Conservation (phyloP, 2,113 vertebrate genomes). For the Numenius arquata region DNA sequence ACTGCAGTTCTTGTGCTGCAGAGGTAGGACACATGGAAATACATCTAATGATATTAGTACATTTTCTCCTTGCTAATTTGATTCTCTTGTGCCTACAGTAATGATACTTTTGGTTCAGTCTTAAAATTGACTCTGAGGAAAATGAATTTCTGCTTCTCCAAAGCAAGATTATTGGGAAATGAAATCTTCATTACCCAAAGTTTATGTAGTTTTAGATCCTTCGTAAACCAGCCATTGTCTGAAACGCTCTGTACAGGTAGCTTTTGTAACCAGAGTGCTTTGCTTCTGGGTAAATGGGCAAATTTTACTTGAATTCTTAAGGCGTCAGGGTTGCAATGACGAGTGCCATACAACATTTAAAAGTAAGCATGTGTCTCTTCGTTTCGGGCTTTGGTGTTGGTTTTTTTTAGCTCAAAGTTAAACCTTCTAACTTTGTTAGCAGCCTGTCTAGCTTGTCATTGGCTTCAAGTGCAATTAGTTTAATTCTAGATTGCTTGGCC, state of each 20-base stretch:
- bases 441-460: not conserved
- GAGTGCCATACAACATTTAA: not conserved
- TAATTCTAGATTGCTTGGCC: not conserved
- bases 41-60: not conserved
- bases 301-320: not conserved
- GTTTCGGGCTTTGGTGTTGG: no score
- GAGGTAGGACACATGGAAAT: not conserved
- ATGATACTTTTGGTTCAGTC: not conserved
- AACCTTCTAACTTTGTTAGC: not conserved
- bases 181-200: not conserved
- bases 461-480: not conserved
- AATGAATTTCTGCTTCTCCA: not conserved
- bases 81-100: not conserved
- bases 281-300: not conserved
- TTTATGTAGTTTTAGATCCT: not conserved
- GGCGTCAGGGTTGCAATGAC: not conserved
- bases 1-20: not conserved
- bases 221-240: not conserved
- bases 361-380: not conserved
- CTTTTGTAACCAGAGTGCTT: not conserved
- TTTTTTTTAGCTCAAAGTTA: not conserved
- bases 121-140: not conserved
- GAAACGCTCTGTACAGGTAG: not conserved
- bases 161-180: not conserved
- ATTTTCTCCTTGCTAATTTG: not conserved